A percentile compares a stretch with the other conserved stretches of the same genome.
Conservation (phyloP, 2,113 vertebrate genomes). For the Prunella fulvescens region DNA sequence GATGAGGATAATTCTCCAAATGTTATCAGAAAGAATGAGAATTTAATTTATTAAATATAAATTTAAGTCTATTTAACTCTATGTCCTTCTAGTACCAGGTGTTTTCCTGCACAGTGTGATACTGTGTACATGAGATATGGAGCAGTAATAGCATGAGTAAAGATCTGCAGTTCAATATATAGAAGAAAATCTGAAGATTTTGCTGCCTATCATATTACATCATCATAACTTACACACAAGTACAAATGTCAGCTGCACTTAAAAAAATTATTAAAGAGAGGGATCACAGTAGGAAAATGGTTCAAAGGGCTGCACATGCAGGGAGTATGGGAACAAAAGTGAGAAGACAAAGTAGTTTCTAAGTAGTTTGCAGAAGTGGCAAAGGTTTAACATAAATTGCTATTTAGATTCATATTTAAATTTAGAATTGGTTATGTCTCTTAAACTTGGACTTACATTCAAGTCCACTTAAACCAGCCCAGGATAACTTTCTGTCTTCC, state of each 20-base stretch:
- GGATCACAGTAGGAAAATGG: not conserved
- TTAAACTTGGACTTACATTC: not conserved
- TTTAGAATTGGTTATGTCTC: not conserved
- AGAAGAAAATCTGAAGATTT: not conserved
- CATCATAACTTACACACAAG: fast-evolving
- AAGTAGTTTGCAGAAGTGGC: not conserved
- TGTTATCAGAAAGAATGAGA: not conserved
- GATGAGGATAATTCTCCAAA: not conserved
- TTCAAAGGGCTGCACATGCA: not conserved
- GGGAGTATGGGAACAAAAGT: not conserved
- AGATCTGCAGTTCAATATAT: not conserved
- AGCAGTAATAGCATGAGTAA: not conserved
- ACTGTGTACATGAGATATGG: not conserved
- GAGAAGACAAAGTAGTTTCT: not conserved
- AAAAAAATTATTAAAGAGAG: not conserved
- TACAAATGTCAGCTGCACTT: fast-evolving
- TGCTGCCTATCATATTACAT: not conserved
- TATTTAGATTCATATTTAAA: not conserved
- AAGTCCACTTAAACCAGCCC: not conserved
- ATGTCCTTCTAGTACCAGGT: not conserved
- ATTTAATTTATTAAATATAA: not conserved
- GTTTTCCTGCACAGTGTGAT: not conserved
- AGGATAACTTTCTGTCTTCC: not conserved
- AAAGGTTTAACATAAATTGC: not conserved
- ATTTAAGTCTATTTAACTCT: not conserved